Base-by-base conservation (phyloP, 1,140 invertebrate genomes). In the Drosophila novamexicana region DNA sequence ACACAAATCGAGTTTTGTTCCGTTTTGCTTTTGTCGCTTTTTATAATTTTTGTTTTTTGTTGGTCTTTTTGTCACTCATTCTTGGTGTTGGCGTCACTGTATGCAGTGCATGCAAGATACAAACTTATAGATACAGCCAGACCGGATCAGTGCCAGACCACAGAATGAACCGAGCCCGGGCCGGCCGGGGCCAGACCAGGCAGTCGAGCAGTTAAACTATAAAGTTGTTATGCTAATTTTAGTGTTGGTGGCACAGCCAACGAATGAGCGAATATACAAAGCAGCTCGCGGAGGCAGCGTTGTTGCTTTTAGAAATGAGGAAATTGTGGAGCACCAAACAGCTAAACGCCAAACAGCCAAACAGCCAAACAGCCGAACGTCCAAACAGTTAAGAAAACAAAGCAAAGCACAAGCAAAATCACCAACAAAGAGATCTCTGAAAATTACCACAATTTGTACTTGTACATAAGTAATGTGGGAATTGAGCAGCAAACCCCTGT, bases 201-300 rank as follows among this genome's bases (percentile, higher is more conserved):
- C 76, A 70, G 56, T 54, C 61, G 69, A 67, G 90, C 80, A 86
- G 90, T 91, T 91, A 91, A 91, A 91, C 90, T 91, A 91, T 91
- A 91, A 91, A 91, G 90, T 91, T 91, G 90, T 91, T 91, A 91
- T 91, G 90, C 90, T 91, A 91, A 91, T 91, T 91, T 91, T 83
- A 84, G 85, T 90, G 86, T 85, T 88, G 84, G 78, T 78, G 81
- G 75, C 70, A 69, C 40, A 54, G 56, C 56, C 57, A 49, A 63
- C 53, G 52, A 72, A 58, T 52, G 29, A 50, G 32, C 56, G 57
- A 68, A 18, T 44, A 49, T 32, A 47, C 49, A 47, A 64, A 49
- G 34, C 53, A 42, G 47, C 39, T 53, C 50, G 40, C 32, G 6
- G 1, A 16, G 45, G 44, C 54, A 54, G 45, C 49, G 39, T 75